Evolutionary conservation across 2,888 invertebrate genomes (phyloP).

Genomic region (Agelastica alni): DNA sequence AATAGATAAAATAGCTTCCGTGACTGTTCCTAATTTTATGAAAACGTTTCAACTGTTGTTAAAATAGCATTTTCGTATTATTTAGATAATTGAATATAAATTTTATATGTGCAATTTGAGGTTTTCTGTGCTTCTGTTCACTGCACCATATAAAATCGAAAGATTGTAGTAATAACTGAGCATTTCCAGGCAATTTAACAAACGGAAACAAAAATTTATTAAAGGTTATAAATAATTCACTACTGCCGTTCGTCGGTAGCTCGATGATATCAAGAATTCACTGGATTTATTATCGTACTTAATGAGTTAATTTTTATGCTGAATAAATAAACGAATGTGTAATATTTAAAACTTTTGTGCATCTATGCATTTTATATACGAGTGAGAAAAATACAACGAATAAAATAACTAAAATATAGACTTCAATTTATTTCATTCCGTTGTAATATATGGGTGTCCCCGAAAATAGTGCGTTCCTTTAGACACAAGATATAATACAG

Average conservation of each 20-base stretch:
- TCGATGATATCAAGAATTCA: constrained; percentile 13
- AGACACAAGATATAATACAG: too few relatives aligned
- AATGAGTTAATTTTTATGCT: too few relatives aligned
- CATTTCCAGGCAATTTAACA: constrained; percentile 31
- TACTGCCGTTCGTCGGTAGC: constrained; percentile 1
- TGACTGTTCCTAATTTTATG: not conserved
- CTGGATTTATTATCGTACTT: constrained; percentile 10
- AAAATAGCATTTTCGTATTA: not conserved
- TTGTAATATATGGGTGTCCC: too few relatives aligned
- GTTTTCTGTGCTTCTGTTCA: constrained; percentile 16
- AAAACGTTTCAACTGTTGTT: not conserved
- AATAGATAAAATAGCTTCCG: not conserved
- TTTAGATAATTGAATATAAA: constrained; percentile 28
- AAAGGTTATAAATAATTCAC: constrained; percentile 23
- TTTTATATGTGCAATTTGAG: constrained; percentile 26
- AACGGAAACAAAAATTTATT: constrained; percentile 30
- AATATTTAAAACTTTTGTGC: too few relatives aligned
- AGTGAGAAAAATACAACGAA: too few relatives aligned
- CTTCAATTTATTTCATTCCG: too few relatives aligned
- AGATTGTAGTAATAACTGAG: constrained; percentile 22
- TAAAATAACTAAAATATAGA: too few relatives aligned
- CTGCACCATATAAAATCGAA: constrained; percentile 23
- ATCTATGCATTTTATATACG: too few relatives aligned
- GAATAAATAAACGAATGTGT: too few relatives aligned
- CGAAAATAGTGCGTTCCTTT: too few relatives aligned